Evolutionary conservation across 2,888 invertebrate species (phyloP).

Genomic region (Trichacis sp.): DNA sequence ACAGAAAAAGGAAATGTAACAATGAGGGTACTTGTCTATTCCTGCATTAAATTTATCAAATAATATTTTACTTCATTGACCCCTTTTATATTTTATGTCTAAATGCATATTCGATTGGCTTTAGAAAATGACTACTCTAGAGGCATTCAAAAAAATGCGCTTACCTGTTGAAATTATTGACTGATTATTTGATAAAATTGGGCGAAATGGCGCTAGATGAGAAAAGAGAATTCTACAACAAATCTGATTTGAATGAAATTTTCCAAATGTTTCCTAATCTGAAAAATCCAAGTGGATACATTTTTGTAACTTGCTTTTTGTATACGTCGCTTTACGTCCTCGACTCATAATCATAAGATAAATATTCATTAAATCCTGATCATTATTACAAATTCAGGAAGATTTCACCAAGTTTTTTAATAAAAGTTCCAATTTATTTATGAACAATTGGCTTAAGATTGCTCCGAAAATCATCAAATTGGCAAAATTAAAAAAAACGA

Average conservation of each 20-base stretch:
- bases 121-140: too few relatives aligned
- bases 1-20: neutral
- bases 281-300: conserved; percentile 1
- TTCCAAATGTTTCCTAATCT: conserved; percentile 5
- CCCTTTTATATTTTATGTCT: too few relatives aligned
- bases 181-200: neutral
- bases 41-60: too few relatives aligned
- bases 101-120: too few relatives aligned
- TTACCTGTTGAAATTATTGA: conserved; percentile 1
- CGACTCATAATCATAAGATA: neutral
- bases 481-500: too few relatives aligned
- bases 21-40: too few relatives aligned
- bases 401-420: neutral
- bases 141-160: conserved; percentile 4
- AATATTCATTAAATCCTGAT: neutral
- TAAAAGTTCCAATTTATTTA: too few relatives aligned
- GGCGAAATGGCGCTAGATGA: neutral
- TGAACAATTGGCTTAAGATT: too few relatives aligned
- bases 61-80: too few relatives aligned
- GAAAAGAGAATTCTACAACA: neutral
- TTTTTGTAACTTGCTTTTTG: conserved; percentile 5
- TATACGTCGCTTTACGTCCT: too few relatives aligned
- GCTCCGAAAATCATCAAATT: too few relatives aligned
- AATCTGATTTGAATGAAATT: conserved; percentile 1
- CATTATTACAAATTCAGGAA: neutral